These are phyloP conservation scores for Euphydryas editha DNA, from an alignment of 2,888 invertebrate species.

Conservation along the genomic window DNA sequence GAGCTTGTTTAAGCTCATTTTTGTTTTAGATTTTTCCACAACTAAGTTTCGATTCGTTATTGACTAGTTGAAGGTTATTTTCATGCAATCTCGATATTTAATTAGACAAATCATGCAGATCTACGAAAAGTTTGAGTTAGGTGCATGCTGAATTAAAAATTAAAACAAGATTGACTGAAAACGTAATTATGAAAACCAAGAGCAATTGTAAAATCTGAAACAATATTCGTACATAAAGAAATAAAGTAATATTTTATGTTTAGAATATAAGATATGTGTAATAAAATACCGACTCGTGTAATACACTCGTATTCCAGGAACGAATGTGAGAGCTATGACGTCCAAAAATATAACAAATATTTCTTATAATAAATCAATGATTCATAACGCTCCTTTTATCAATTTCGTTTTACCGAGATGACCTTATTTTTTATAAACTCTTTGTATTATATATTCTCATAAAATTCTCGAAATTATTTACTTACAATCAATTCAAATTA, in stretches of 20 bases:
- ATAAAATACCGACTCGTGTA: constrained; percentile 19
- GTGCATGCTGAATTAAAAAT: too few relatives aligned
- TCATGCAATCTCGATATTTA: not conserved
- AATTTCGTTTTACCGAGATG: not conserved
- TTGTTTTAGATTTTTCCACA: constrained; percentile 5
- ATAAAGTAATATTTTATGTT: not conserved
- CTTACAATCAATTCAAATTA: too few relatives aligned
- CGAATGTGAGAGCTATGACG: constrained; percentile 10
- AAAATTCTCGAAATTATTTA: not conserved
- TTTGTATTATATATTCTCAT: not conserved
- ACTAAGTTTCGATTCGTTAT: not conserved
- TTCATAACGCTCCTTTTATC: not conserved
- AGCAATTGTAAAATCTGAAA: too few relatives aligned
- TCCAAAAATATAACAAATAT: constrained; percentile 7
- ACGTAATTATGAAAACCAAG: too few relatives aligned
- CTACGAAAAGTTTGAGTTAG: too few relatives aligned
- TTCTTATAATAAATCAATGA: constrained; percentile 5
- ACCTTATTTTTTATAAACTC: not conserved
- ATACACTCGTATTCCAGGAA: constrained; percentile 15
- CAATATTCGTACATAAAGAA: too few relatives aligned
- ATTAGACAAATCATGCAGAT: too few relatives aligned
- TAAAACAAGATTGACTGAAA: too few relatives aligned
- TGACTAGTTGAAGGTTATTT: not conserved
- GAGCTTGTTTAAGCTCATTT: not conserved
- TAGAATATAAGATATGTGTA: not conserved